Evolutionary conservation across 2,797 vertebrate genomes (phyloP), one percentile per base, ranked within the genome.

Genomic region (Pangasius krempfi): DNA sequence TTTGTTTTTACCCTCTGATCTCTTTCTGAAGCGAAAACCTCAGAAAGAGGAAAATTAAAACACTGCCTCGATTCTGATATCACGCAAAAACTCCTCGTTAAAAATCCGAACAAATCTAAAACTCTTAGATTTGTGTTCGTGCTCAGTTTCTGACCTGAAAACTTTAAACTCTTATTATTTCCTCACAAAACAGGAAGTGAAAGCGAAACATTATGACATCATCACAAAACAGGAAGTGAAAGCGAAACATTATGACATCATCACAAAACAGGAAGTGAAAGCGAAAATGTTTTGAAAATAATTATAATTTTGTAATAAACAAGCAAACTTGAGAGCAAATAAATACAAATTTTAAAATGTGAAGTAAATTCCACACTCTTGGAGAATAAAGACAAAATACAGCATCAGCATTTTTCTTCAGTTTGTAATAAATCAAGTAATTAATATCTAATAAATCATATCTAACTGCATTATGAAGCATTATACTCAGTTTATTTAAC

Each of bases 31-130:
- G 85, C 60, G n/a, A 92, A 90, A 91, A 33, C 80, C 80, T 54
- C n/a, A n/a, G n/a, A n/a, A n/a, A n/a, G n/a, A 82, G 88, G 75
- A 87, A 88, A 86, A 90, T 90, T 89, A 85, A 89, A 88, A 82
- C 72, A n/a, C 68, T 72, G 64, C 20, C 72, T 56, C 27, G 52
- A 37, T 52, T 79, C 80, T 75, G n/a, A 84, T 72, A 3, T 40
- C 40, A 40, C 14, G 8, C 10, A 16, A 20, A 72, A 37, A 37
- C 1, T 22, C 40, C 14, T 12, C 13, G 52, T 54, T 6, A 58
- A 50, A 56, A 78, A 58, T 10, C 33, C 5, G 66, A 66, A 66
- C 62, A 66, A 66, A 66, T 0, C 62, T 66, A 30, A 10, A 66
- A 13, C 27, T n/a, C 12, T 30, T 12, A 6, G 20, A 6, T 70